A percentile compares a stretch with the other conserved stretches of the same genome.
Conservation (phyloP, 2,888 invertebrate genomes). For the Deilephila elpenor region DNA sequence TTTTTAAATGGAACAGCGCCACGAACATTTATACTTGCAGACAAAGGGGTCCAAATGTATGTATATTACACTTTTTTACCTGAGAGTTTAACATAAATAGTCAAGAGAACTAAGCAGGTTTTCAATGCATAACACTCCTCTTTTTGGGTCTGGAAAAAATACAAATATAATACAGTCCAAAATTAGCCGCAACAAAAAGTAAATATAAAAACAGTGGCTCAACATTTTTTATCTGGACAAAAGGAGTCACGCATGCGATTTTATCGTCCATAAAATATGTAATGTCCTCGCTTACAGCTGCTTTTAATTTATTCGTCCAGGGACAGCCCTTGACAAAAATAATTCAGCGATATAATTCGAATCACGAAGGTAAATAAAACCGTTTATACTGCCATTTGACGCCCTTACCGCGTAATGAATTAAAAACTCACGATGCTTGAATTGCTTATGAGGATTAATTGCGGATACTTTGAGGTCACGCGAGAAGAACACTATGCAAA, state of each 20-base stretch:
- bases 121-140: no score
- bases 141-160: neutral
- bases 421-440: slow-evolving; percentile 66
- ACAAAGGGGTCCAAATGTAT: no score
- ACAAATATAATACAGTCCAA: neutral
- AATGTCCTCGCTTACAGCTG: slow-evolving; percentile 46
- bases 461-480: slow-evolving; percentile 53
- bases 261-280: slow-evolving; percentile 55
- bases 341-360: slow-evolving; percentile 58
- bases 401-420: slow-evolving; percentile 74
- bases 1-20: no score
- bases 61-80: no score
- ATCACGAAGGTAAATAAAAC: slow-evolving; percentile 74
- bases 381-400: slow-evolving; percentile 70
- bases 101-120: no score
- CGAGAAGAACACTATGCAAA: slow-evolving; percentile 36
- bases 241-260: slow-evolving; percentile 45
- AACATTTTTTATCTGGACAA: slow-evolving; percentile 29
- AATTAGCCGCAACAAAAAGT: neutral
- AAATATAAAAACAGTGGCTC: slow-evolving; percentile 5
- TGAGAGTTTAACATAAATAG: no score
- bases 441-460: slow-evolving; percentile 72
- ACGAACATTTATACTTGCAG: no score
- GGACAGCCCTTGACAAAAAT: slow-evolving; percentile 39
- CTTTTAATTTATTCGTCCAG: slow-evolving; percentile 36